Percentiles rank a stretch among this genome's conserved stretches.
phyloP scores from a whole-genome alignment of 2,113 vertebrate species.

The Tachycineta bicolor region DNA sequence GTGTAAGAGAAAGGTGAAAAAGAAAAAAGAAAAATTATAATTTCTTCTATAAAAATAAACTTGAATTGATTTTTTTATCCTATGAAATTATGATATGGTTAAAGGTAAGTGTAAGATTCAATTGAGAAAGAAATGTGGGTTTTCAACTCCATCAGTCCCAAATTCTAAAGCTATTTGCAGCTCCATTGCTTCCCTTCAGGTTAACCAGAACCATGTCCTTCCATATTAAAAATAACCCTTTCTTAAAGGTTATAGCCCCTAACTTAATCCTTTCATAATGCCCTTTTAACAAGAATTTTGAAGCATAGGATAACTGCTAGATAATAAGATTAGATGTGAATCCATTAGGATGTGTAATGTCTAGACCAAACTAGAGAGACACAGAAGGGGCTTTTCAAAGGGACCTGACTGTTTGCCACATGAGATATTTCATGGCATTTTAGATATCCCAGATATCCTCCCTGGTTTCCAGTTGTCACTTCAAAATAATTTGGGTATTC shows the following conservation, averaged over 20 bases:
- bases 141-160: background rate
- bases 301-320: background rate
- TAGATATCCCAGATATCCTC: background rate
- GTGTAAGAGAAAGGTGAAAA: background rate
- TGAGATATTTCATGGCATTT: background rate
- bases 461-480: background rate
- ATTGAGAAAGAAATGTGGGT: background rate
- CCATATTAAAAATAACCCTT: background rate
- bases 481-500: background rate
- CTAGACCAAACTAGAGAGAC: background rate
- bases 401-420: background rate
- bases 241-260: background rate
- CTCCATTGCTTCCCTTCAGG: background rate
- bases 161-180: background rate
- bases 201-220: background rate
- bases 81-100: background rate
- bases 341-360: background rate
- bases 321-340: constrained; percentile 5
- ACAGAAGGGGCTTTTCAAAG: background rate
- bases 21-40: background rate
- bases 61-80: background rate
- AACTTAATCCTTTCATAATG: constrained; percentile 28
- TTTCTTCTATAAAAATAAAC: background rate
- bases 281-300: constrained; percentile 12
- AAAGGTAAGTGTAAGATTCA: background rate